phyloP scores from a whole-genome alignment of 2,888 invertebrate species.

The Linnaemya vulpina region DNA sequence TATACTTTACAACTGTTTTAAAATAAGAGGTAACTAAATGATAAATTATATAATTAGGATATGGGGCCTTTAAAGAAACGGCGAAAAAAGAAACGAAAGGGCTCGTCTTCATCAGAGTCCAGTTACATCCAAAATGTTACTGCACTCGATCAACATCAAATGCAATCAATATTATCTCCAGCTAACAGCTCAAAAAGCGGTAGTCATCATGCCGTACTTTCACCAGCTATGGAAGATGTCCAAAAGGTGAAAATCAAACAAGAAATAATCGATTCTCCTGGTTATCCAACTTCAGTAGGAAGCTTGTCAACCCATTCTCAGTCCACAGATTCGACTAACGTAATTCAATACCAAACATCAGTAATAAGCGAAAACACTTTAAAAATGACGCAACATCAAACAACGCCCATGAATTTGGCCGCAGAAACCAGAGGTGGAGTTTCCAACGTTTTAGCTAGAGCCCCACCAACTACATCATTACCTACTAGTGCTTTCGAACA shows the following conservation, averaged over 20 bases:
- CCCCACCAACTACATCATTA: slow-evolving; percentile 62
- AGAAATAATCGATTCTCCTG: slow-evolving; percentile 81
- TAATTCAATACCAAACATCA: slow-evolving; percentile 69
- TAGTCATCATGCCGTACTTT: slow-evolving; percentile 51
- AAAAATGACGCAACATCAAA: slow-evolving; percentile 76
- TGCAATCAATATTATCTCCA: slow-evolving; percentile 56
- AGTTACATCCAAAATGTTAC: slow-evolving; percentile 76
- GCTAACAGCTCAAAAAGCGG: slow-evolving; percentile 64
- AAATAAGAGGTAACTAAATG: not conserved
- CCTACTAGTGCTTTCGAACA: slow-evolving; percentile 73
- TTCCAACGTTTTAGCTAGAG: slow-evolving; percentile 60
- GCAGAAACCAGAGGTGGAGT: slow-evolving; percentile 73
- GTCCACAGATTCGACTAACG: slow-evolving; percentile 61
- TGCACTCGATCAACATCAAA: slow-evolving; percentile 12
- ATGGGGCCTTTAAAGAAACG: slow-evolving; percentile 82
- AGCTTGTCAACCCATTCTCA: slow-evolving; percentile 66
- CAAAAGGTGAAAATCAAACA: slow-evolving; percentile 79
- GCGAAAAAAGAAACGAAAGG: slow-evolving; percentile 82
- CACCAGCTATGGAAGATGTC: slow-evolving; percentile 66
- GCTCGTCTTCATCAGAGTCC: slow-evolving; percentile 82
- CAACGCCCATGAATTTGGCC: slow-evolving; percentile 82
- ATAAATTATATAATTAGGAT: slow-evolving; percentile 75
- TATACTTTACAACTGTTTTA: not conserved
- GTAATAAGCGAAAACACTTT: slow-evolving; percentile 54
- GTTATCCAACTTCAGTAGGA: slow-evolving; percentile 60